A percentile compares a stretch with the other conserved stretches of the same genome.
Evolutionary conservation across 1,140 invertebrate species (phyloP).

Genomic region (Galleria mellonella): DNA sequence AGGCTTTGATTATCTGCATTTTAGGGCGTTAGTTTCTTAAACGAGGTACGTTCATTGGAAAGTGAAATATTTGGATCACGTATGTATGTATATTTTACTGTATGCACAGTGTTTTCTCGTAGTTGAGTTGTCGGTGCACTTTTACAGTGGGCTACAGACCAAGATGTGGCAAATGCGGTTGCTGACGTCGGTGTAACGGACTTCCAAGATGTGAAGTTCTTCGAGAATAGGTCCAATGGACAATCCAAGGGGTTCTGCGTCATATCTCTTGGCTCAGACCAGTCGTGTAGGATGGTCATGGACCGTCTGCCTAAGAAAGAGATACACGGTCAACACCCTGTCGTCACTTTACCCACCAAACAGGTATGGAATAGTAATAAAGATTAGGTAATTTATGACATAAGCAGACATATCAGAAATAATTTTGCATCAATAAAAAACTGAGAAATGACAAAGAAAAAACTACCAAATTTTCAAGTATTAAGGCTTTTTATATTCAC

Average conservation of each 20-base stretch:
- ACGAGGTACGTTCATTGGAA: too few species aligned
- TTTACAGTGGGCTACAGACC: slow-evolving; percentile 97
- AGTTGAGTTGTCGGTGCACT: slow-evolving; percentile 51
- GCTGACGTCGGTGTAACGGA: slow-evolving; percentile 92
- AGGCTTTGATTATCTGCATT: too few species aligned
- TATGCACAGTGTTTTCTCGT: slow-evolving; percentile 17
- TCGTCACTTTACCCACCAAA: slow-evolving; percentile 96
- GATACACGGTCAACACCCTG: slow-evolving; percentile 94
- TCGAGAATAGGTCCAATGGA: slow-evolving; percentile 99
- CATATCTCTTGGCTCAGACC: slow-evolving; percentile 93
- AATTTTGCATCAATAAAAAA: background rate
- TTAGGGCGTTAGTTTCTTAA: too few species aligned
- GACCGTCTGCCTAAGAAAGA: slow-evolving; percentile 96
- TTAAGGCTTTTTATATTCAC: too few species aligned
- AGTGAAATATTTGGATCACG: slow-evolving; percentile 9
- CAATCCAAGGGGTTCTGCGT: slow-evolving; percentile 99
- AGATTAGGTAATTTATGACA: slow-evolving; percentile 59
- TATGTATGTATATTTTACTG: slow-evolving; percentile 37
- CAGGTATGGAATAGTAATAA: slow-evolving; percentile 74
- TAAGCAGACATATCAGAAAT: background rate
- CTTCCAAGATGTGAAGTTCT: slow-evolving; percentile 98
- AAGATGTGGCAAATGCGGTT: slow-evolving; percentile 93
- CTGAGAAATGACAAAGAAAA: too few species aligned
- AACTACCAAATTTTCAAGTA: too few species aligned
- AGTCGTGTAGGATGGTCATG: slow-evolving; percentile 91